These are phyloP conservation scores for Desmodus rotundus DNA, from an alignment of 2,113 vertebrate species.

Conservation along the genomic window DNA sequence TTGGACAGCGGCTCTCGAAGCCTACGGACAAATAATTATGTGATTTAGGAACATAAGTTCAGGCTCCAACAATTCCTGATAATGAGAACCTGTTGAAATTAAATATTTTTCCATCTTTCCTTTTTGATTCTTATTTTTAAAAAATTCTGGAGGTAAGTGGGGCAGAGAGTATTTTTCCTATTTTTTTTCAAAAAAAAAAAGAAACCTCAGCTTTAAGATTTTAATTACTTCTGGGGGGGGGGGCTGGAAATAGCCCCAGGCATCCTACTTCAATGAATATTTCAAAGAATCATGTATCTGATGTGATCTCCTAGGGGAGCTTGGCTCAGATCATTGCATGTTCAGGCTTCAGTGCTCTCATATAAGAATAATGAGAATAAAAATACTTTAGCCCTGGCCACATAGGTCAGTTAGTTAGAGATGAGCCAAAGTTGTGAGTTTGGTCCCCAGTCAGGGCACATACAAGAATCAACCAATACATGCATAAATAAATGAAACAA, in stretches of 20 bases:
- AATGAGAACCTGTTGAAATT: neutral
- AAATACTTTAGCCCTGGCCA: neutral
- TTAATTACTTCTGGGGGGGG: constrained; percentile 19
- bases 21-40: neutral
- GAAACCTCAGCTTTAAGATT: neutral
- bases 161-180: neutral
- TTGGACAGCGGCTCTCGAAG: neutral
- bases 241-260: neutral
- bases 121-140: neutral
- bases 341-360: neutral
- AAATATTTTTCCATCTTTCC: neutral
- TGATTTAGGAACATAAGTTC: neutral
- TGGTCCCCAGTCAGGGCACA: too few relatives aligned
- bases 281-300: constrained; percentile 16
- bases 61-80: neutral
- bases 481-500: too few relatives aligned
- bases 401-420: too few relatives aligned
- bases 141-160: neutral
- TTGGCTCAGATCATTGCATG: neutral
- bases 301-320: neutral
- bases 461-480: too few relatives aligned
- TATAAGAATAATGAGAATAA: constrained; percentile 15
- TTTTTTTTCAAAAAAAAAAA: neutral
- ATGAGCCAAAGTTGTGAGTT: too few relatives aligned
- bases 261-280: constrained; percentile 30